Evolutionary conservation across 2,113 vertebrate genomes (phyloP), one percentile per base, ranked within the genome.

Genomic region (Corythornis cristatus): DNA sequence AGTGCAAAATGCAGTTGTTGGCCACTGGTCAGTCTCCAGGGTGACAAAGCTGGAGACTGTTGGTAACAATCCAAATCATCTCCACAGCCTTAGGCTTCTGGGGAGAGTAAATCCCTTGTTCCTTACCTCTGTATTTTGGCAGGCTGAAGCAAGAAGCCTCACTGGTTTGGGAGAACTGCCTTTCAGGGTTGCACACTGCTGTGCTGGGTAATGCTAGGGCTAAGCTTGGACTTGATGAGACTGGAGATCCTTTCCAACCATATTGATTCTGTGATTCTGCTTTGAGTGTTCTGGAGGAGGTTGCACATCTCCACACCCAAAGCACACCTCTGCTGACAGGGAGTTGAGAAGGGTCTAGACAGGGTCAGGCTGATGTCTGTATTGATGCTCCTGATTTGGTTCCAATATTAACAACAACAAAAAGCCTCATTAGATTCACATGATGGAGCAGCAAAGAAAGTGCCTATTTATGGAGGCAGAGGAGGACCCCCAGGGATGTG

Each of bases 371-470:
- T 33, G 33, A 33, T 33, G 33, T 51, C 72, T 93, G 17, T 21
- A 23, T 80, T 70, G 70, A 42, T 29, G 64, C 51, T 95, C 56
- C 72, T 66, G 64, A 56, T 83, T 80, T 56, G 77, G 42, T 46
- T 68, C 14, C 7, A 42, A 6, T 67, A 67, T 86, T 50, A 10
- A 26, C 82, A 12, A 21, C 83, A 77, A 62, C 48, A 50, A 8
- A 46, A 11, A 0, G 1, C 4, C 21, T 84, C 53, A 48, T 81
- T 94, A 86, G 56, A 73, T 79, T 93, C 93, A 82, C 88, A 89
- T 93, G 89, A 88, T 70, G 75, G 57, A 90, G 60, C 75, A 78
- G 60, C 80, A 90, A 93, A 94, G 68, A 88, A 95, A 95, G 73
- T 91, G 56, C 61, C 72, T 86, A 57, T 96, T 96, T 93, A 74